These are phyloP conservation scores for Drosophila affinis DNA, from an alignment of 2,888 invertebrate species.

Conservation along the genomic window DNA sequence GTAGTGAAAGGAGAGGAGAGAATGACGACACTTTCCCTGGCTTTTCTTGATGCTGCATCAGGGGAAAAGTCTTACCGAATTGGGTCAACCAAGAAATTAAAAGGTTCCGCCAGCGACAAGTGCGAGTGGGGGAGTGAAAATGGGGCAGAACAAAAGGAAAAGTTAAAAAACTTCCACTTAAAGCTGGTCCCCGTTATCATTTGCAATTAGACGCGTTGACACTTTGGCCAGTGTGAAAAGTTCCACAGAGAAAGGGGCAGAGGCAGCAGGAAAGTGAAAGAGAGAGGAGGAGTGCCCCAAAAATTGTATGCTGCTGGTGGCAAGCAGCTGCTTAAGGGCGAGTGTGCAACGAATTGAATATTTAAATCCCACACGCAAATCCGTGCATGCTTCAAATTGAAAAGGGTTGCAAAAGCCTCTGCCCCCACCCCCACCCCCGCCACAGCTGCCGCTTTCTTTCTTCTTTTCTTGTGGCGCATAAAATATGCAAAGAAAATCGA, in stretches of 20 bases:
- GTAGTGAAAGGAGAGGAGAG: conserved; percentile 10
- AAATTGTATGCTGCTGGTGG: conserved; percentile 45
- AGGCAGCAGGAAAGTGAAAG: conserved; percentile 34
- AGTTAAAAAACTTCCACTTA: conserved; percentile 52
- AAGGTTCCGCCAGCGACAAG: conserved; percentile 30
- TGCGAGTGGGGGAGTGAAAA: conserved; percentile 6
- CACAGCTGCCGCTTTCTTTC: background rate
- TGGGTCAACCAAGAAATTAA: conserved; percentile 63
- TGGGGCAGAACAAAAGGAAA: conserved; percentile 20
- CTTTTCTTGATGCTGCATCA: conserved; percentile 51
- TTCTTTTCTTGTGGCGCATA: conserved; percentile 18
- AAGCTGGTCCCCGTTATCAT: conserved; percentile 58
- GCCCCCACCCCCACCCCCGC: conserved; percentile 10
- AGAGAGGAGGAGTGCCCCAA: conserved; percentile 20
- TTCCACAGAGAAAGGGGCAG: conserved; percentile 18
- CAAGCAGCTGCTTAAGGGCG: conserved; percentile 38
- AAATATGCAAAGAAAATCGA: conserved; percentile 54
- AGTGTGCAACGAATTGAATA: conserved; percentile 65
- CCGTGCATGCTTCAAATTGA: conserved; percentile 58
- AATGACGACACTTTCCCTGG: conserved; percentile 47
- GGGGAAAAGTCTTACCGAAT: conserved; percentile 64
- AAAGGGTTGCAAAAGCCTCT: conserved; percentile 51
- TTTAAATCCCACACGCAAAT: conserved; percentile 65
- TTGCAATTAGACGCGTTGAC: conserved; percentile 74
- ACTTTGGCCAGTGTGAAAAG: conserved; percentile 54